Base-by-base conservation (phyloP, 2,888 invertebrate species). In the Conops quadrifasciatus region DNA sequence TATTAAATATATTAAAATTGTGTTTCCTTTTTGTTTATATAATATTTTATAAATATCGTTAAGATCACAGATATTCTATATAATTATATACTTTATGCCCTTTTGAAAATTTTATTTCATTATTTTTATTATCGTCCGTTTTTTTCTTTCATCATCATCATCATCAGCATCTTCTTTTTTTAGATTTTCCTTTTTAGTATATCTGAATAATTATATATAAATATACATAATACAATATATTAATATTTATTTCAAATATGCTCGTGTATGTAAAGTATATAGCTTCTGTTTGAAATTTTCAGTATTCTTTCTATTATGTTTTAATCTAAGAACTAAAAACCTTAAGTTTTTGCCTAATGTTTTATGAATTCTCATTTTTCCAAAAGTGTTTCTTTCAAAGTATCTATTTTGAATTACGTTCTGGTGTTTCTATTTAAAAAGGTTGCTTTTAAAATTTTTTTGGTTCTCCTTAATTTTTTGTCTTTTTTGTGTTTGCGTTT, bases 21-120 rank as follows among this genome's bases (percentile, higher is more conserved):
- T 67, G 28, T 72, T 67, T 21, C 58, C 64, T 36, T 69, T 16
- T 69, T 65, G 45, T 45, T 65, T 26, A 19, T 43, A 60, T 72
- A 59, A 15, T 56, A 74, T 70, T 71, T 72, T 77, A 78, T 82
- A 82, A 84, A 85, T 85, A 84, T 84, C 83, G 83, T 82, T 85
- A 84, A 83, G 85, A 84, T 86, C 86, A 85, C 86, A 86, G 86
- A 85, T 86, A 84, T 85, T 82, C 84, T 85, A 84, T 84, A 81
- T 84, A 80, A 73, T 75, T 77, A 70, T 67, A 64, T 47, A 49
- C 63, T 67, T 43, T 26, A 47, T 60, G 15, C 19, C 26, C 16
- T 67, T 24, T 28, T 62, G 72, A 75, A 72, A 71, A 73, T 74
- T 7, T 74, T 65, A 64, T 59, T 72, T 68, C 64, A 47, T 71